These are phyloP conservation scores for Trachelus troglodyta DNA, from an alignment of 2,888 invertebrate genomes.

Conservation along the genomic window DNA sequence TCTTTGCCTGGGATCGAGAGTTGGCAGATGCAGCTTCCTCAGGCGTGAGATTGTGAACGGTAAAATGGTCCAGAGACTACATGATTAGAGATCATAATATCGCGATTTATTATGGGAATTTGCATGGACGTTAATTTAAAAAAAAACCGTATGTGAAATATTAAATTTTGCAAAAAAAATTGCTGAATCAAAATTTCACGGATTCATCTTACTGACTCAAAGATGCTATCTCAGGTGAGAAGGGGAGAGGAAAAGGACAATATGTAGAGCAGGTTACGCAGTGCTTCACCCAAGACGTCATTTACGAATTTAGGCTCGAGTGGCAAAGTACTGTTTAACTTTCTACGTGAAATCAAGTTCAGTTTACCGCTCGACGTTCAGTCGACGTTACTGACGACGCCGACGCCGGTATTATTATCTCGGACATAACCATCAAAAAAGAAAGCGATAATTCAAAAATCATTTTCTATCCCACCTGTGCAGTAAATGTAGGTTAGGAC, in stretches of 20 bases:
- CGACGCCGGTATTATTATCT: not conserved
- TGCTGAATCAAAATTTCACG: not conserved
- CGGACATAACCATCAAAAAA: not conserved
- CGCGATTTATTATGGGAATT: slow-evolving; percentile 18
- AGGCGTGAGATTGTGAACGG: too few species aligned
- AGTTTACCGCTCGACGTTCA: slow-evolving; percentile 2
- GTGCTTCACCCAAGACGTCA: slow-evolving; percentile 14
- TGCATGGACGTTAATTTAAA: slow-evolving; percentile 35
- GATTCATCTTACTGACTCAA: not conserved
- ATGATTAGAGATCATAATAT: too few species aligned
- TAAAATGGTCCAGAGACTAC: too few species aligned
- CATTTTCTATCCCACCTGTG: not conserved
- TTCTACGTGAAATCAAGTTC: slow-evolving; percentile 32
- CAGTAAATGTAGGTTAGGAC: not conserved
- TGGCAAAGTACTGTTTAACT: slow-evolving; percentile 24
- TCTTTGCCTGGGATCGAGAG: too few species aligned
- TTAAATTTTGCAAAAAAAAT: not conserved
- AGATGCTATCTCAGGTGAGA: not conserved
- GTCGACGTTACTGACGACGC: not conserved
- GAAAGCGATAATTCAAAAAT: not conserved
- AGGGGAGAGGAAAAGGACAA: slow-evolving; percentile 18
- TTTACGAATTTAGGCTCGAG: slow-evolving; percentile 31
- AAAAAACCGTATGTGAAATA: slow-evolving; percentile 27
- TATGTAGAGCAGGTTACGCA: slow-evolving; percentile 24
- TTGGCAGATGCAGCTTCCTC: too few species aligned